Percentiles rank a stretch among this genome's conserved stretches.
Evolutionary conservation across 2,888 invertebrate species (phyloP).

Genomic region (Galeopsomyia nigrocyanea): DNA sequence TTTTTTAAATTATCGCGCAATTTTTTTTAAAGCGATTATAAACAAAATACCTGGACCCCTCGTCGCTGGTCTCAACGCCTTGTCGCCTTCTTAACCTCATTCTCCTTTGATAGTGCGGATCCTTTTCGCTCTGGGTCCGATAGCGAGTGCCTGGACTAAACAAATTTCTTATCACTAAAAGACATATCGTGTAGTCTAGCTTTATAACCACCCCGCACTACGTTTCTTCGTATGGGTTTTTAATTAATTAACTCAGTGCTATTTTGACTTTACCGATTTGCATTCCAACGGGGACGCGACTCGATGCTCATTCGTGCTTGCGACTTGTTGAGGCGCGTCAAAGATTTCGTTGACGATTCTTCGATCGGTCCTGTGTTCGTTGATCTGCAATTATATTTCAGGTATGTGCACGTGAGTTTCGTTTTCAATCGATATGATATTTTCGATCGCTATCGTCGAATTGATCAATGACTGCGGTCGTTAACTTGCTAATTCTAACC

Average conservation of each 20-base stretch:
- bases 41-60: conserved; percentile 65
- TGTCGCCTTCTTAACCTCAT: conserved; percentile 76
- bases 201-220: no score
- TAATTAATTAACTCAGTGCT: not conserved
- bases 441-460: no score
- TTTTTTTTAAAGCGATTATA: conserved; percentile 6
- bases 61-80: conserved; percentile 67
- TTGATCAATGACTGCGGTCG: no score
- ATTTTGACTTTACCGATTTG: conserved; percentile 60
- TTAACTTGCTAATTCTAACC: no score
- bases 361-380: conserved; percentile 54
- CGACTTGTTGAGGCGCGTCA: conserved; percentile 55
- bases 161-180: conserved; percentile 40
- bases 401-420: no score
- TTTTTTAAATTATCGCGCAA: not conserved
- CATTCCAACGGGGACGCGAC: conserved; percentile 64
- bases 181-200: conserved; percentile 1
- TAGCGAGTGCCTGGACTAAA: conserved; percentile 81
- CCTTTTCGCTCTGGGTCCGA: conserved; percentile 91
- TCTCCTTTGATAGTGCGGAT: conserved; percentile 84
- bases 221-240: no score
- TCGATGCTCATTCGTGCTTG: conserved; percentile 59
- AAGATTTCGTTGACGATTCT: conserved; percentile 54
- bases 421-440: no score
- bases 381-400: conserved; percentile 51